Evolutionary conservation across 2,797 vertebrate species (phyloP).

Genomic region (Leontopithecus rosalia): DNA sequence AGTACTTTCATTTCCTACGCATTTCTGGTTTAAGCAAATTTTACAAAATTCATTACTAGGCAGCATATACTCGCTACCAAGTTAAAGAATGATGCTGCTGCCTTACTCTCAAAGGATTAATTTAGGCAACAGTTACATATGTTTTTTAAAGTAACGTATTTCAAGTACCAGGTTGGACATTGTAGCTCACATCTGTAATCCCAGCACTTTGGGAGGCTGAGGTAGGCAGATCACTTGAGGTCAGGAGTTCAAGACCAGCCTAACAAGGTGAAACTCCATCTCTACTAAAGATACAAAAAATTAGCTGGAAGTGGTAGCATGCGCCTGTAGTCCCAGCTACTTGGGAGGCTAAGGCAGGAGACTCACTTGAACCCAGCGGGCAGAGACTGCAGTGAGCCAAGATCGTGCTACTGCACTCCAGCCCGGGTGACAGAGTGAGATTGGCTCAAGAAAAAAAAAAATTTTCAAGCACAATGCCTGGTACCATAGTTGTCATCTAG

Average conservation of each 20-base stretch:
- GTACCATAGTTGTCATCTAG: not conserved
- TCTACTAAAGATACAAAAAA: not conserved
- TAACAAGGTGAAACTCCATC: not conserved
- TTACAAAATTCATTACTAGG: conserved; percentile 31
- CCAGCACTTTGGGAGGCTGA: not conserved
- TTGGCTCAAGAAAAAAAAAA: not conserved
- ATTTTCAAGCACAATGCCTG: not conserved
- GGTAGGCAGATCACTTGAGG: not conserved
- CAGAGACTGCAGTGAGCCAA: not conserved
- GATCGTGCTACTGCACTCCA: not conserved
- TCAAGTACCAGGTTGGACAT: not conserved
- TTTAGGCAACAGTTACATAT: not conserved
- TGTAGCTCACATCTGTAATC: not conserved
- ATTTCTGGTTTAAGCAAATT: conserved; percentile 22
- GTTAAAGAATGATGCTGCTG: conserved; percentile 34
- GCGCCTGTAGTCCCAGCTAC: not conserved
- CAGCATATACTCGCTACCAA: not conserved
- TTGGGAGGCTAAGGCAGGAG: not conserved
- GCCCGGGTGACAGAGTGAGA: not conserved
- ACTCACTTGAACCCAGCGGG: not conserved
- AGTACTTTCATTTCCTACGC: conserved; percentile 12
- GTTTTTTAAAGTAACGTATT: conserved; percentile 28
- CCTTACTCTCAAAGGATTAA: conserved; percentile 29
- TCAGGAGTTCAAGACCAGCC: not conserved
- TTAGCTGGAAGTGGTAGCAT: not conserved